Conservation (phyloP, 2,888 invertebrate species). For the Hybos culiciformis region DNA sequence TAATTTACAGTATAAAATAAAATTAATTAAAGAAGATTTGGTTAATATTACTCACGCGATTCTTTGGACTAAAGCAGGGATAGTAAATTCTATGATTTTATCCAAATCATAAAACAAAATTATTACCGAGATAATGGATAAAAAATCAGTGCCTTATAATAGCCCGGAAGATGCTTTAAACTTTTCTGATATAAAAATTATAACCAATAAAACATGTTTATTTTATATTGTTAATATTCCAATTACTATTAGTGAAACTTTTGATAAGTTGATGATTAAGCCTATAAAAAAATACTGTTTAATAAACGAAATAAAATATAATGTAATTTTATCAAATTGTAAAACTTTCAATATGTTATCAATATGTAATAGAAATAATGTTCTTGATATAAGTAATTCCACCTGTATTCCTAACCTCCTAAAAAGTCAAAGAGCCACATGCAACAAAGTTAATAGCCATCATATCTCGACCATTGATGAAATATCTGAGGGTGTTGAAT, state of each 20-base stretch:
- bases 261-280: neutral
- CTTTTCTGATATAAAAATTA: neutral
- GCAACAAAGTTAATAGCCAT: conserved; percentile 10
- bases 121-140: too few species aligned
- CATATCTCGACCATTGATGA: conserved; percentile 11
- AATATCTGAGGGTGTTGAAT: conserved; percentile 10
- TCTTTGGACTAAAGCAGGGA: neutral
- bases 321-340: conserved; percentile 1
- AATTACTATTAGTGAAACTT: neutral
- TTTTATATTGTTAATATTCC: neutral
- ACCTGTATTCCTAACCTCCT: conserved; percentile 13
- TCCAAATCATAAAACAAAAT: neutral
- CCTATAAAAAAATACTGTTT: neutral
- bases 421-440: conserved; percentile 10
- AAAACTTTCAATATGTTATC: conserved; percentile 7
- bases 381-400: conserved; percentile 10
- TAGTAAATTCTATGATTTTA: neutral
- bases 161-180: neutral
- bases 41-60: neutral
- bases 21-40: neutral
- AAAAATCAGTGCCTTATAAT: too few species aligned
- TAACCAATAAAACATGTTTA: neutral
- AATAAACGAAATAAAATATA: neutral
- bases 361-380: conserved; percentile 9
- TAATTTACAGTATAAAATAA: neutral